phyloP scores from a whole-genome alignment of 2,888 invertebrate species.

The Chalcis sispes region DNA sequence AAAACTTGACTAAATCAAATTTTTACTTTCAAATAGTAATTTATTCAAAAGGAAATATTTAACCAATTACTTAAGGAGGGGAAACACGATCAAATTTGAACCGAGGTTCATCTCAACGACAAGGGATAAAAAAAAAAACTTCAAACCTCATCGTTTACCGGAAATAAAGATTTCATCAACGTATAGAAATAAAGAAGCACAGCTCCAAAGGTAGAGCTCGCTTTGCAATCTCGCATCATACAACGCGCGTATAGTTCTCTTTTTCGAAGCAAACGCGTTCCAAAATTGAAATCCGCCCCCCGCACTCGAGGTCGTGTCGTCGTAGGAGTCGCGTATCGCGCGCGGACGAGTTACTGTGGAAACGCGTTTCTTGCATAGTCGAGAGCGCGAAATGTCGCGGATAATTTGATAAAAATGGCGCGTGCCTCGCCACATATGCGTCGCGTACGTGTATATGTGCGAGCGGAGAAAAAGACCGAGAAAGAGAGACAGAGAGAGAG shows the following conservation, averaged over 20 bases:
- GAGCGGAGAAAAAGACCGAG: too few relatives aligned
- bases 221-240: not conserved
- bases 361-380: constrained; percentile 14
- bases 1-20: too few relatives aligned
- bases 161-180: constrained; percentile 41
- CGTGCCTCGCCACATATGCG: not conserved
- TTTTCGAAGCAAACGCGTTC: not conserved
- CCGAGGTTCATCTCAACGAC: not conserved
- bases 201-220: not conserved
- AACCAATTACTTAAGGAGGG: too few relatives aligned
- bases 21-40: too few relatives aligned
- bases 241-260: not conserved
- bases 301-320: not conserved
- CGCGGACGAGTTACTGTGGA: constrained; percentile 18
- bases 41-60: too few relatives aligned
- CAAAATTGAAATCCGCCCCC: constrained; percentile 50
- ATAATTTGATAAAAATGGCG: constrained; percentile 55
- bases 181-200: not conserved
- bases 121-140: not conserved
- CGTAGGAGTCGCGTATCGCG: too few relatives aligned
- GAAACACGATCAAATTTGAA: too few relatives aligned
- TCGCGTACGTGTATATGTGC: not conserved
- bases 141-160: constrained; percentile 10
- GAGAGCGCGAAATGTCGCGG: constrained; percentile 44
- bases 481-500: too few relatives aligned